phyloP scores from a whole-genome alignment of 2,797 vertebrate species.

The Adrianichthys oophorus region DNA sequence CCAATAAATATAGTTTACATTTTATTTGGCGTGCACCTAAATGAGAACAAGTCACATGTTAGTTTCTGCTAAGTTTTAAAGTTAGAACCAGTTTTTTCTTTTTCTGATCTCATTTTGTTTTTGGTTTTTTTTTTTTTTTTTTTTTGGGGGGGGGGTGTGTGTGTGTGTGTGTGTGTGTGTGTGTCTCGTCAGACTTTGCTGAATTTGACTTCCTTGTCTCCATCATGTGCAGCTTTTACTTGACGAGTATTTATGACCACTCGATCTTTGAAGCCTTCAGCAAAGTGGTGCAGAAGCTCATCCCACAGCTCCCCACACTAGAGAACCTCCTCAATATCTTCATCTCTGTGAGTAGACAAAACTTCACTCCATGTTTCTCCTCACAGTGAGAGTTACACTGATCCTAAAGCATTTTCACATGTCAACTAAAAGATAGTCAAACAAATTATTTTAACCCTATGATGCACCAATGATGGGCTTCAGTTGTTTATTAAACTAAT shows the following conservation, averaged over 20 bases:
- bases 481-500: neutral
- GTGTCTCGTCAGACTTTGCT: constrained; percentile 8
- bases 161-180: too few species aligned
- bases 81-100: too few species aligned
- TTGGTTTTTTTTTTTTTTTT: constrained; percentile 31
- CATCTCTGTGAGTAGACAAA: constrained; percentile 87
- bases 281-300: constrained; percentile 99
- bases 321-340: constrained; percentile 99
- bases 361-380: constrained; percentile 13
- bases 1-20: too few species aligned
- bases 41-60: too few species aligned
- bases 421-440: too few species aligned
- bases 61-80: too few species aligned
- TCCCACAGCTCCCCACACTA: constrained; percentile 96
- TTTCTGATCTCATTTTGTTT: constrained; percentile 1
- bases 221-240: constrained; percentile 88
- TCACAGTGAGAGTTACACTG: neutral
- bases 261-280: constrained; percentile 99
- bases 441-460: too few species aligned
- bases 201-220: constrained; percentile 34
- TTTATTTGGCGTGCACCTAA: too few species aligned
- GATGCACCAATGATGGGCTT: neutral
- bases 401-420: too few species aligned
- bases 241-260: constrained; percentile 99
- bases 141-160: constrained; percentile 57